A percentile compares a stretch with the other conserved stretches of the same genome.
These are phyloP conservation scores for Sepioteuthis lessoniana DNA, from an alignment of 2,888 invertebrate genomes.

Conservation along the genomic window DNA sequence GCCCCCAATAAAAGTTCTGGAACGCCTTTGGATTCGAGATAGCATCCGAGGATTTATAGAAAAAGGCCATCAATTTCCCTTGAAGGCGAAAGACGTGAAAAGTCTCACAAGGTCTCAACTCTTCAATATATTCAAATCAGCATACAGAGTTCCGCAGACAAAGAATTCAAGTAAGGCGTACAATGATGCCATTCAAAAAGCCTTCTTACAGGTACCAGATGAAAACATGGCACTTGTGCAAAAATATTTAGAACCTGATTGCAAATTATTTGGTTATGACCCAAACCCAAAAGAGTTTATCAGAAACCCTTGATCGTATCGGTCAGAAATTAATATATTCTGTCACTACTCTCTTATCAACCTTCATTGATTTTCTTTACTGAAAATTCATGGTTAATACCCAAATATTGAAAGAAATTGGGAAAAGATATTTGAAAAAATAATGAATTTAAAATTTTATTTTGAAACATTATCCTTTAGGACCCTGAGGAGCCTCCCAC, in stretches of 20 bases:
- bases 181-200: not conserved
- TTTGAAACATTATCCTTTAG: too few species aligned
- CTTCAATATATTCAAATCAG: conserved; percentile 1
- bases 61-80: not conserved
- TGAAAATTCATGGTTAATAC: too few species aligned
- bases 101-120: not conserved
- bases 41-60: conserved; percentile 38
- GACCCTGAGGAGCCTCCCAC: too few species aligned
- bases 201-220: not conserved
- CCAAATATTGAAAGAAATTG: too few species aligned
- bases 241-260: not conserved
- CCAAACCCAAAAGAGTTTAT: not conserved
- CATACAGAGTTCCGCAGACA: not conserved
- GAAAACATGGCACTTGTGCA: not conserved
- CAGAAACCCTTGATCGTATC: not conserved
- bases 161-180: not conserved
- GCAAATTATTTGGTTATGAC: conserved; percentile 46
- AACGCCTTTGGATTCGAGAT: conserved; percentile 37
- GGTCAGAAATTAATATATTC: not conserved
- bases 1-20: not conserved
- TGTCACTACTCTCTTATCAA: too few species aligned
- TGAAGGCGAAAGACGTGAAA: not conserved
- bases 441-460: too few species aligned
- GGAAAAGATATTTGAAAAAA: too few species aligned
- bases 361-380: too few species aligned